Evolutionary conservation across 2,888 invertebrate species (phyloP).

Genomic region (Drosophila suboccidentalis): DNA sequence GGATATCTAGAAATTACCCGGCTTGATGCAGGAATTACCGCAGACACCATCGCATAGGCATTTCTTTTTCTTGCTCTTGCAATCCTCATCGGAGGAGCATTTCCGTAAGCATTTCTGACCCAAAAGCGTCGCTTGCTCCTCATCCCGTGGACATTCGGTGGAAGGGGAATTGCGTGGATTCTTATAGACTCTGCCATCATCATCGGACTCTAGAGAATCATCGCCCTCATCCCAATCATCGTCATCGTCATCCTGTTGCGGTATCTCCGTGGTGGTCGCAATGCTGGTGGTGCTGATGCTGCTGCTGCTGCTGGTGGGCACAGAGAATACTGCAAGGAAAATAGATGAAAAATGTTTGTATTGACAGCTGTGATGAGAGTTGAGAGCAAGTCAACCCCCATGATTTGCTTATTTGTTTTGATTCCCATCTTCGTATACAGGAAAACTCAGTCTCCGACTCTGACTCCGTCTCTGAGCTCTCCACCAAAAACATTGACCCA

Average conservation of each 20-base stretch:
- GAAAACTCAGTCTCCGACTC: background rate
- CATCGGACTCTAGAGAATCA: conserved; percentile 89
- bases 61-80: conserved; percentile 98
- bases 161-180: conserved; percentile 96
- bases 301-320: conserved; percentile 60
- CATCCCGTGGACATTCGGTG: conserved; percentile 93
- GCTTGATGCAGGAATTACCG: conserved; percentile 99
- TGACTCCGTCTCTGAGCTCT: background rate
- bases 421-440: conserved; percentile 15
- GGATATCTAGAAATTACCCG: conserved; percentile 91
- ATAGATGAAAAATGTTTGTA: background rate
- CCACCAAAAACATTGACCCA: conserved; percentile 81
- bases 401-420: conserved; percentile 13
- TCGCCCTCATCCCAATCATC: conserved; percentile 85
- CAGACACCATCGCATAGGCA: conserved; percentile 98
- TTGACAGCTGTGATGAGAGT: conserved; percentile 4
- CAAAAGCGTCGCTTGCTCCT: conserved; percentile 92
- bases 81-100: conserved; percentile 97
- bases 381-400: conserved; percentile 5
- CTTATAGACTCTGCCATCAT: conserved; percentile 93
- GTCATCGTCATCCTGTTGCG: conserved; percentile 82
- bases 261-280: conserved; percentile 76
- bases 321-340: conserved; percentile 66
- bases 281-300: conserved; percentile 19
- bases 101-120: conserved; percentile 96